Evolutionary conservation across 2,113 vertebrate genomes (phyloP).

Genomic region (Sterna hirundo): DNA sequence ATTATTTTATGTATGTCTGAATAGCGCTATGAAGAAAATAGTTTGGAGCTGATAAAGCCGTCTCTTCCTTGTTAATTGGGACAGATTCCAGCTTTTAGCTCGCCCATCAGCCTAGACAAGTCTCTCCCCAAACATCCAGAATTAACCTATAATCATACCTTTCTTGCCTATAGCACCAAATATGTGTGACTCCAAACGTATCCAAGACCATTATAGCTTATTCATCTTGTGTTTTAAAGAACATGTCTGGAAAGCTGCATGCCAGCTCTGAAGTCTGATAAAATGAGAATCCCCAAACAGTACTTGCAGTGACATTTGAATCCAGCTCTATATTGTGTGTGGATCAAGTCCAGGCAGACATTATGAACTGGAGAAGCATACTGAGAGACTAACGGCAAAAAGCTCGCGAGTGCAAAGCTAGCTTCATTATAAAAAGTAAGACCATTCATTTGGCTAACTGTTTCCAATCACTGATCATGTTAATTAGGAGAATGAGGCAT

Average conservation of each 20-base stretch:
- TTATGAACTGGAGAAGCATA: background rate
- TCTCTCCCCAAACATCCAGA: background rate
- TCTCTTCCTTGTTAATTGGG: background rate
- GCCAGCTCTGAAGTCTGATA: background rate
- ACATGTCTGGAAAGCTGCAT: background rate
- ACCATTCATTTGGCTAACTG: background rate
- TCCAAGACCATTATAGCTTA: background rate
- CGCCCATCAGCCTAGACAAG: background rate
- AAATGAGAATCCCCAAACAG: background rate
- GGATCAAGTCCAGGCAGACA: background rate
- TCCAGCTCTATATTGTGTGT: background rate
- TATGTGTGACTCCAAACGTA: background rate
- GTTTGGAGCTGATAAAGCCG: background rate
- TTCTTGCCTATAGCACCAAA: background rate
- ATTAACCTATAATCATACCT: background rate
- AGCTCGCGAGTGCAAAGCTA: background rate
- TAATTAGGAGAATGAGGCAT: constrained; percentile 40
- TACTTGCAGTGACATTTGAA: background rate
- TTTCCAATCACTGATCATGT: background rate
- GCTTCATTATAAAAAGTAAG: background rate
- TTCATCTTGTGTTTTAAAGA: background rate
- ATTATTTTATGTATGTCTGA: background rate
- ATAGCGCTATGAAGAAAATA: background rate
- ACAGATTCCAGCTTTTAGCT: background rate
- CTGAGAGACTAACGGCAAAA: background rate